Evolutionary conservation across 2,797 vertebrate species (phyloP).

Genomic region (Sarcoramphus papa): DNA sequence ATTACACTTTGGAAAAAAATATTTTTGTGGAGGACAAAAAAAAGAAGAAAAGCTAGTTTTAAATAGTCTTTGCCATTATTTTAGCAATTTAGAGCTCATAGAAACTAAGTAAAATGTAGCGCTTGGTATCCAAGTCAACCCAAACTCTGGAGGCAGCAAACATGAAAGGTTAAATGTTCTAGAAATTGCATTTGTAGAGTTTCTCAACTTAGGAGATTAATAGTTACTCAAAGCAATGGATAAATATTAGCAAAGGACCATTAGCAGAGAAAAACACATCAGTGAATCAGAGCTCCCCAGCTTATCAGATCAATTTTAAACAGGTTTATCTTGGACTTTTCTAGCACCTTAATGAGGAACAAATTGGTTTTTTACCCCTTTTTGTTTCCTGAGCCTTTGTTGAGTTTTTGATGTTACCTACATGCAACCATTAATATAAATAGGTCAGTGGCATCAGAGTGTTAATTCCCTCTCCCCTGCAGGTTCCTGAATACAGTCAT

Average conservation of each 20-base stretch:
- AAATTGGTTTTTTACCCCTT: slow-evolving; percentile 55
- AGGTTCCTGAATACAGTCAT: slow-evolving; percentile 28
- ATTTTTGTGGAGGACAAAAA: background rate
- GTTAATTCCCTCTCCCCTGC: slow-evolving; percentile 53
- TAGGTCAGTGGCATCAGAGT: slow-evolving; percentile 16
- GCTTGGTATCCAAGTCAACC: slow-evolving; percentile 39
- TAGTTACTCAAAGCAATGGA: slow-evolving; percentile 72
- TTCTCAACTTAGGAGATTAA: slow-evolving; percentile 71
- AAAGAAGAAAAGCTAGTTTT: slow-evolving; percentile 42
- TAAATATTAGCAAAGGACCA: slow-evolving; percentile 76
- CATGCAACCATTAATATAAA: slow-evolving; percentile 64
- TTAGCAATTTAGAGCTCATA: slow-evolving; percentile 25
- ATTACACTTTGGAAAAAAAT: slow-evolving; percentile 25
- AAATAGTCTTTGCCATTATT: slow-evolving; percentile 43
- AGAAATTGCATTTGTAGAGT: slow-evolving; percentile 71
- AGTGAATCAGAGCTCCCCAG: slow-evolving; percentile 59
- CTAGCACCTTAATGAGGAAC: slow-evolving; percentile 68
- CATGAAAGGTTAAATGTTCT: slow-evolving; percentile 70
- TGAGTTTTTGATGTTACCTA: slow-evolving; percentile 66
- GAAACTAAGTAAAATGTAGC: slow-evolving; percentile 58
- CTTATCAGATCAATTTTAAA: slow-evolving; percentile 79
- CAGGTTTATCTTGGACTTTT: slow-evolving; percentile 72
- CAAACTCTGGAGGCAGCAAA: slow-evolving; percentile 58
- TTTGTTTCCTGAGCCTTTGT: slow-evolving; percentile 59
- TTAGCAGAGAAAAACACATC: slow-evolving; percentile 70